Base-by-base conservation (phyloP, 2,797 vertebrate species). In the Rachycentron canadum region DNA sequence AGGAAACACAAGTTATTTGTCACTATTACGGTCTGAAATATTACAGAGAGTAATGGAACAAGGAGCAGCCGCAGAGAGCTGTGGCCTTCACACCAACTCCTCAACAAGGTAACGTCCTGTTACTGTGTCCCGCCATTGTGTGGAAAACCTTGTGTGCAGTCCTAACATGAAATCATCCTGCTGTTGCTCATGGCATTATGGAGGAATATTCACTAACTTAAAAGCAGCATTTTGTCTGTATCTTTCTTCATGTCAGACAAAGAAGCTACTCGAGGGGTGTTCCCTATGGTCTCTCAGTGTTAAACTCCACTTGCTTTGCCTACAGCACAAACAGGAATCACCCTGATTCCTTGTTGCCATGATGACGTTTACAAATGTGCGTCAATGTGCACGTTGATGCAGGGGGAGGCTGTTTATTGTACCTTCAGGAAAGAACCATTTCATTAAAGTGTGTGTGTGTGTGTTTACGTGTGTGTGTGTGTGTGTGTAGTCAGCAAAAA, bases 371-470 rank as follows among this genome's bases (percentile, higher is more conserved):
- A 21, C 55, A 64, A 63, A 80, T 21, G 53, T 84, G 86, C 82
- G 57, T 88, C 84, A 83, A 40, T 66, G 76, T 68, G 72, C 65
- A 66, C 63, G 78, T 81, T 55, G 4, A 79, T 61, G 78, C 55
- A 72, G 65, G 86, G 86, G 91, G 90, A 91, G 90, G 76, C 45
- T 91, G 90, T 92, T 93, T 91, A 79, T 86, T 88, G 89, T 93
- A 85, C 87, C 56, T 79, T 67, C 12, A 40, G 64, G 55, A 76
- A 71, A 85, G 74, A 47, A 60, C 60, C 60, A n/a, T 69, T 88
- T 93, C 72, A 91, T 93, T 91, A 93, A 89, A 84, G 58, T 32
- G 68, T 19, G 59, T 82, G 58, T 32, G 68, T 19, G 59, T 82
- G 73, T 86, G 75, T 86, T 79, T 84, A 65, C 30, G 28, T 38